Conservation (phyloP, 2,113 vertebrate species). For the Pterocles burchelli region DNA sequence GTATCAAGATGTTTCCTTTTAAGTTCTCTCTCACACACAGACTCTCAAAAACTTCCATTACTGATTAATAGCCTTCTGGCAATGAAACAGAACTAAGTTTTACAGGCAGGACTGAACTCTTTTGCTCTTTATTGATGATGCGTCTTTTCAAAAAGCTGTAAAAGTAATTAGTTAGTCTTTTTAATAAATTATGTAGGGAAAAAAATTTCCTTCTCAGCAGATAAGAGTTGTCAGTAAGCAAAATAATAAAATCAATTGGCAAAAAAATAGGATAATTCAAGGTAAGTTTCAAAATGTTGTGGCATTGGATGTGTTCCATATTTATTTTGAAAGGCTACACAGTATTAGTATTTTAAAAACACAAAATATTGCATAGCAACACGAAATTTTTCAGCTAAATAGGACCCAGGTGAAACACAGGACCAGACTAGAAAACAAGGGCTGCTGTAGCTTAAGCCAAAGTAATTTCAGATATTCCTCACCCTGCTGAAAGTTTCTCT, state of each 20-base stretch:
- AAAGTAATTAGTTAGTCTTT: background rate
- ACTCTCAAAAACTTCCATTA: background rate
- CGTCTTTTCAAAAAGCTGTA: background rate
- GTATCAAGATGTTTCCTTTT: background rate
- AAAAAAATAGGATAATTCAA: background rate
- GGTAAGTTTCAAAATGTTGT: background rate
- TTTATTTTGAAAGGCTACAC: background rate
- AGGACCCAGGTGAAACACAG: background rate
- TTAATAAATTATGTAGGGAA: background rate
- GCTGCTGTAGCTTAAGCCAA: background rate
- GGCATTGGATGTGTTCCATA: background rate
- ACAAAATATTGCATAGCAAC: background rate
- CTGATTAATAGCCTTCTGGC: constrained; percentile 41
- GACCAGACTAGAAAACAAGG: background rate
- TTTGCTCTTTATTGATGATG: background rate
- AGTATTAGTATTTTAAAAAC: background rate
- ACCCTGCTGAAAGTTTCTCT: background rate
- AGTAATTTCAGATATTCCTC: background rate
- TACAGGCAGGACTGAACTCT: background rate
- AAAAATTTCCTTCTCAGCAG: background rate
- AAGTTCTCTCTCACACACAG: background rate
- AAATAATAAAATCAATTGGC: background rate
- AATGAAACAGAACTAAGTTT: constrained; percentile 36
- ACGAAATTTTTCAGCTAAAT: background rate
- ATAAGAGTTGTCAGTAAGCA: background rate